phyloP scores from a whole-genome alignment of 2,797 vertebrate species.

The Chelmon rostratus region DNA sequence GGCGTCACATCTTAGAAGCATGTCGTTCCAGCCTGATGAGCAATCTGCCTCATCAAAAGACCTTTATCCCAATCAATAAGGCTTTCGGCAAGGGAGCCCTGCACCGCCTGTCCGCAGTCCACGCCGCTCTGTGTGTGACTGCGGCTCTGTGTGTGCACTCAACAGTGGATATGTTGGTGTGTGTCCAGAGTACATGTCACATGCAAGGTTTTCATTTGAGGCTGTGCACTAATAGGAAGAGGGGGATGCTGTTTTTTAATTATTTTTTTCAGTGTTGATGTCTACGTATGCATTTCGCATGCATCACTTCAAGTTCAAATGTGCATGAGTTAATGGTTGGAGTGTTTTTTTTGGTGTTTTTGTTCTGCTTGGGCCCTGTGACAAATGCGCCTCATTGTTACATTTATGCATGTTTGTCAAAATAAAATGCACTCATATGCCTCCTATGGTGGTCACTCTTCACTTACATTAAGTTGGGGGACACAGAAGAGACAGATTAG shows the following conservation, averaged over 20 bases:
- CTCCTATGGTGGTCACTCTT: not conserved
- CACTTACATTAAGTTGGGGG: not conserved
- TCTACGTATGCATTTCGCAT: conserved; percentile 33
- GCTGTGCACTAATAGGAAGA: conserved; percentile 26
- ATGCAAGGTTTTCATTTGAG: conserved; percentile 34
- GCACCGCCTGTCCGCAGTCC: conserved; percentile 58
- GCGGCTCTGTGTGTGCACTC: conserved; percentile 40
- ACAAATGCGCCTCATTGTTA: conserved; percentile 28
- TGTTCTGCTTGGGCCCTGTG: conserved; percentile 9
- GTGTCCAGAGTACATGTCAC: conserved; percentile 50
- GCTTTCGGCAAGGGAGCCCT: conserved; percentile 77
- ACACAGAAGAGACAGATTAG: not conserved
- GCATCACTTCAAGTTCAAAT: conserved; percentile 49
- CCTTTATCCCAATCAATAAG: conserved; percentile 87
- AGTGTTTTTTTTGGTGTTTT: conserved; percentile 8
- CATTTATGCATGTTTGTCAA: conserved; percentile 16
- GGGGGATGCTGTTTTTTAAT: conserved; percentile 4
- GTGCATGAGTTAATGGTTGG: conserved; percentile 9
- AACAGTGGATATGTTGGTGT: conserved; percentile 39
- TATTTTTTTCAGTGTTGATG: conserved; percentile 7
- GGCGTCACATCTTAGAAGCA: conserved; percentile 83
- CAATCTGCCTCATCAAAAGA: conserved; percentile 87
- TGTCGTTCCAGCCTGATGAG: conserved; percentile 86
- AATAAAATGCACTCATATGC: conserved; percentile 6
- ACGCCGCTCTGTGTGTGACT: conserved; percentile 36